phyloP scores from a whole-genome alignment of 2,888 invertebrate genomes.

The Diaprepes abbreviatus region DNA sequence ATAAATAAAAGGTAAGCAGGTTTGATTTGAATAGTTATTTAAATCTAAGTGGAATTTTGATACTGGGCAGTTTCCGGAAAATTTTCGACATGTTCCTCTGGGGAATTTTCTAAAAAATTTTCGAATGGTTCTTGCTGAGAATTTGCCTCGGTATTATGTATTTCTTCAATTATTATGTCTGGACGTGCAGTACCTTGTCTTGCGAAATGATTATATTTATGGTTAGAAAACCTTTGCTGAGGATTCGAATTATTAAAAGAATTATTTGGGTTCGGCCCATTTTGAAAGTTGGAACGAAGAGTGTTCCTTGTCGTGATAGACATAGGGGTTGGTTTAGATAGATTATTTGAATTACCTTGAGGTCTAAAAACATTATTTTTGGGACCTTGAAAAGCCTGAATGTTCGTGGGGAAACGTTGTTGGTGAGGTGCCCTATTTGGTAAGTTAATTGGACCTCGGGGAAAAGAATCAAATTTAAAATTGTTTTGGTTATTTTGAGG shows the following conservation, averaged over 20 bases:
- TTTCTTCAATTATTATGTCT: background rate
- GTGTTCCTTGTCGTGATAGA: background rate
- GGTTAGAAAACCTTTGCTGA: too few relatives aligned
- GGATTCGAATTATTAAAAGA: too few relatives aligned
- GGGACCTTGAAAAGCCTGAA: conserved; percentile 4
- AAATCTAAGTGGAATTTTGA: background rate
- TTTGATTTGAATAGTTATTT: conserved; percentile 6
- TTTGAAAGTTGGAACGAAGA: background rate
- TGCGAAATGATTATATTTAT: conserved; percentile 2
- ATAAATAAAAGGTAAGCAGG: conserved; percentile 6
- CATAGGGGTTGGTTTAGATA: conserved; percentile 3
- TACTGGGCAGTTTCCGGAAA: background rate
- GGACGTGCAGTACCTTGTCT: background rate
- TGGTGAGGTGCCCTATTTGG: background rate
- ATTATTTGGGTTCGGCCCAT: too few relatives aligned
- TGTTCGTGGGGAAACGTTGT: background rate
- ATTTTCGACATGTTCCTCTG: background rate
- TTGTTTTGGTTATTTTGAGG: background rate
- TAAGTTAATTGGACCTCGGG: conserved; percentile 3
- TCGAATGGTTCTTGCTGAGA: background rate
- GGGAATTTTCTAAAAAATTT: too few relatives aligned
- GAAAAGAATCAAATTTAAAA: background rate
- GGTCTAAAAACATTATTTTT: conserved; percentile 3
- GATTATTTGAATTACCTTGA: background rate
- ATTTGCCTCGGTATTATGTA: conserved; percentile 8